Conservation (phyloP, 2,888 invertebrate genomes). For the Folsomia manolachei region DNA sequence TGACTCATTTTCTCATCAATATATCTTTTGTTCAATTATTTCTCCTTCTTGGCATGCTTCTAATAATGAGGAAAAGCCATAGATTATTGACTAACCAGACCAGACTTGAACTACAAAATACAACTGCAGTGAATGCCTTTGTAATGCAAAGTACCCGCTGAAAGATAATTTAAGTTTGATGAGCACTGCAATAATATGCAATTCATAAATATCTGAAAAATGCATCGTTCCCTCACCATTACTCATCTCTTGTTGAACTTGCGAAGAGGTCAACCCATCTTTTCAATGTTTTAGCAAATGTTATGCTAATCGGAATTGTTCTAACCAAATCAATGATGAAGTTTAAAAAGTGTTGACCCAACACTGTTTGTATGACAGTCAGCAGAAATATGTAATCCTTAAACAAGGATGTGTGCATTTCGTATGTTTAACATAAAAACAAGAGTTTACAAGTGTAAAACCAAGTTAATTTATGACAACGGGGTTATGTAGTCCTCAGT, state of each 20-base stretch:
- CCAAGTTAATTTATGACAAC: not conserved
- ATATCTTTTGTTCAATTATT: not conserved
- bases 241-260: not conserved
- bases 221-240: not conserved
- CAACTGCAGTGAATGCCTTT: not conserved
- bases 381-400: too few species aligned
- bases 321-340: too few species aligned
- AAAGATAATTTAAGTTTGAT: not conserved
- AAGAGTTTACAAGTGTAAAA: not conserved
- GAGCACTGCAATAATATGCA: not conserved
- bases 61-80: not conserved
- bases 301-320: not conserved
- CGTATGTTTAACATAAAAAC: not conserved
- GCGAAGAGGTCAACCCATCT: not conserved
- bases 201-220: too few species aligned
- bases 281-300: not conserved
- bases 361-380: too few species aligned
- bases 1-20: not conserved
- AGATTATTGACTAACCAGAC: not conserved
- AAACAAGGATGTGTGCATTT: too few species aligned
- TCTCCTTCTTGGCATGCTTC: too few species aligned
- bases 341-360: too few species aligned
- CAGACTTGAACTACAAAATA: too few species aligned
- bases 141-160: not conserved
- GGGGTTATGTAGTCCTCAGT: too few species aligned